A percentile compares a stretch with the other conserved stretches of the same genome.
phyloP scores from a whole-genome alignment of 1,140 invertebrate genomes.

The Drosophila jambulina region DNA sequence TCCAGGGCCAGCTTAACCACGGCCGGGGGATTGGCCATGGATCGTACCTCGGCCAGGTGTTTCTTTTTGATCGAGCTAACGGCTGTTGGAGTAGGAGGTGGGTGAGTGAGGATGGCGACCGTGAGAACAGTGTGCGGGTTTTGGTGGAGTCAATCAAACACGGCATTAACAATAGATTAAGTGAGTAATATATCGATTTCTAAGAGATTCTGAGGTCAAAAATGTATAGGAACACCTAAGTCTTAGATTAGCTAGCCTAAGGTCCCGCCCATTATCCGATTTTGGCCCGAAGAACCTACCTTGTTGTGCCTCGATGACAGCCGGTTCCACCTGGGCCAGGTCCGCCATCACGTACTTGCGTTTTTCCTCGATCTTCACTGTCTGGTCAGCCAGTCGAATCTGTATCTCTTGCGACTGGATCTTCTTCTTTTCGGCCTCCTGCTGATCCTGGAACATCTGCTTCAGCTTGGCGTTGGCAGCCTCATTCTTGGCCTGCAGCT shows the following conservation, averaged over 20 bases:
- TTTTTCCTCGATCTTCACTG: conserved; percentile 96
- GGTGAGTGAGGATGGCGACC: conserved; percentile 23
- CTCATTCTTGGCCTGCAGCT: conserved; percentile 99
- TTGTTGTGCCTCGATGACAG: conserved; percentile 98
- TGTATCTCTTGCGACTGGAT: conserved; percentile 99
- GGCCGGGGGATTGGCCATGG: conserved; percentile 97
- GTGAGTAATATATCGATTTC: neutral
- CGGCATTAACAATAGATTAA: conserved; percentile 27
- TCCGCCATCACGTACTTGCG: conserved; percentile 97
- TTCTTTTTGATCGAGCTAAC: conserved; percentile 98
- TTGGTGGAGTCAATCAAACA: conserved; percentile 48
- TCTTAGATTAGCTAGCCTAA: conserved; percentile 34
- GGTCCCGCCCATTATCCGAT: conserved; percentile 8
- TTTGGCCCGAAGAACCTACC: conserved; percentile 88
- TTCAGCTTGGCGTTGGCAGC: conserved; percentile 99
- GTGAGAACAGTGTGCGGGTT: conserved; percentile 25
- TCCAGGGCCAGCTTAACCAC: conserved; percentile 97
- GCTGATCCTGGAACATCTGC: conserved; percentile 99
- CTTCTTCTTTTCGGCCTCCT: conserved; percentile 99
- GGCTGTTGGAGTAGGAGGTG: conserved; percentile 87
- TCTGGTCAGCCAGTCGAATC: conserved; percentile 94
- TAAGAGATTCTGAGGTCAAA: neutral
- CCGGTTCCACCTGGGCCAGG: conserved; percentile 98
- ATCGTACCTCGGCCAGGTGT: conserved; percentile 96
- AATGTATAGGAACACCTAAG: conserved; percentile 18